Evolutionary conservation across 2,113 vertebrate species (phyloP), one percentile per base, ranked within the genome.

Genomic region (Tragelaphus scriptus): DNA sequence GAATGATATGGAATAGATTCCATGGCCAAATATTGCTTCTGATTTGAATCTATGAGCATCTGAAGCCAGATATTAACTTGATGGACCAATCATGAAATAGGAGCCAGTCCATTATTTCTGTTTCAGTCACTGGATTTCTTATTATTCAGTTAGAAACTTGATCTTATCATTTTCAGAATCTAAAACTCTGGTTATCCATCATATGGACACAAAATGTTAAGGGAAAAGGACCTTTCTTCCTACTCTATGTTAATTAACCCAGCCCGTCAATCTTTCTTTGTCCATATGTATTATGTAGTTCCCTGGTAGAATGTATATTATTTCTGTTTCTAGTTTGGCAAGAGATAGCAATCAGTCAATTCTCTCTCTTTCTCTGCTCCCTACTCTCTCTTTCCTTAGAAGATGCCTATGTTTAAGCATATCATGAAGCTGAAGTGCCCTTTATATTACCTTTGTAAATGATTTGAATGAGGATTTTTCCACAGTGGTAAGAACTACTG

Each of bases 401-500:
- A 79, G 11, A 53, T 55, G 49, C 30, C 93, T 92, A 49, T 49
- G 28, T 84, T 4, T 91, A 47, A 91, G 79, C 87, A 81, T 95
- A 40, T 96, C 23, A 63, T 91, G 81, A 92, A 86, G 13, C 40
- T 40, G 86, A 92, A 92, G 53, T 84, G 4, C 44, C 5, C 77
- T 75, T 94, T 58, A 44, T 79, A 59, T 94, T 95, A 85, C 32
- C 63, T 98, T 96, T 86, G 19, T 90, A 85, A 97, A 36, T 96
- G 53, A 86, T 36, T 49, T 87, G 59, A 94, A 55, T 91, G 47
- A 95, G 4, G 26, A 80, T 23, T 91, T 96, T 95, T 95, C 84
- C 93, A 23, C 30, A 80, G 28, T 85, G 40, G 82, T 75, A 58
- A 25, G 16, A 95, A 77, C 25, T 94, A 16, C 77, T 91, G 16